Evolutionary conservation across 2,888 invertebrate species (phyloP), one percentile per base, ranked within the genome.

Genomic region (Rotaria socialis): DNA sequence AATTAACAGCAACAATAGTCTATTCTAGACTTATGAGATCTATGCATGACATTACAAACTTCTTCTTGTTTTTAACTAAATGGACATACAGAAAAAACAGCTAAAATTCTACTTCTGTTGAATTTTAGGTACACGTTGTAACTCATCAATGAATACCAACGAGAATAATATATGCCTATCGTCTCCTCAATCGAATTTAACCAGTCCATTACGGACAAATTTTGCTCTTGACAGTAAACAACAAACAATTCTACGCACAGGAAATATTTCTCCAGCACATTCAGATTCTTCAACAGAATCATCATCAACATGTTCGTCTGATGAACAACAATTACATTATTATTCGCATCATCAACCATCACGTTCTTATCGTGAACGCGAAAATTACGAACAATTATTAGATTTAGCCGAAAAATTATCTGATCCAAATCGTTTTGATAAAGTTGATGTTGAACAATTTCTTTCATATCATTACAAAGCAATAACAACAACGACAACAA

Each of bases 241-340:
- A 35, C 67, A 35, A 67, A 11, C 67, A 16, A 67, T 67, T 14
- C 14, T 80, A 10, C 75, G 75, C 5, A 47, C 41, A 43, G 75
- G 75, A 80, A 80, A 80, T 80, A 80, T 80, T 43, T 80, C 75
- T n/a, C 75, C 75, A 43, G 47, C 75, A 8, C 47, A 80, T 80
- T 80, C 75, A 22, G 75, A 80, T 24, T 43, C 47, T 7, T 80
- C 75, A 47, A 80, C 43, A 47, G 75, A 80, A 47, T 43, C 75
- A 22, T 24, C 75, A 47, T 80, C 75, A 24, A 80, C 75, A 43
- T 80, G 75, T 80, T 80, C 75, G 8, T 80, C 75, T 8, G 75
- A 80, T 80, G 67, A 67, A 35, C 67, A 67, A 16, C 67, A 67
- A 67, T 67, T 67, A 35, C 67, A 35, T 67, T 35, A 16, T 14